Percentiles rank a stretch among this genome's conserved stretches.
Conservation (phyloP, 64 coral and sea anemone genomes). For the Stichodactyla helianthus region DNA sequence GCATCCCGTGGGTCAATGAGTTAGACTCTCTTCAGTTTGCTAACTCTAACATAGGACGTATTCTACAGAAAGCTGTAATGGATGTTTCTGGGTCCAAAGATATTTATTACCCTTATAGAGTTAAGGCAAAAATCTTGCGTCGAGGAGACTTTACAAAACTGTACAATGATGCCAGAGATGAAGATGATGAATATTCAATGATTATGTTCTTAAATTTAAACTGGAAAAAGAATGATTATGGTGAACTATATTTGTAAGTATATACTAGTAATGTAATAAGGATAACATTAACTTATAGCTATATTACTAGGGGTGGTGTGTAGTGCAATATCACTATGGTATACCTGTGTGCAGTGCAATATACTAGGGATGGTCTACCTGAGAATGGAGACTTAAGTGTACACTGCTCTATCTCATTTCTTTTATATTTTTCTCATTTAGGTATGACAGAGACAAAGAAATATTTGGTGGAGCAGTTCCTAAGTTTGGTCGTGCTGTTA, state of each 20-base stretch:
- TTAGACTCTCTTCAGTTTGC: conserved; percentile 71
- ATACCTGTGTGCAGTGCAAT: neutral
- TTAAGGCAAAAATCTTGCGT: conserved; percentile 66
- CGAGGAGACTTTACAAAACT: conserved; percentile 82
- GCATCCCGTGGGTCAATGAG: conserved; percentile 80
- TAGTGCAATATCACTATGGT: neutral
- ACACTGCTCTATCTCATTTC: neutral
- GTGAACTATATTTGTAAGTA: conserved; percentile 94
- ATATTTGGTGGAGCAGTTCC: conserved; percentile 81
- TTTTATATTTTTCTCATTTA: neutral
- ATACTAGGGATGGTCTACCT: neutral
- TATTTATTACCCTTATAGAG: conserved; percentile 80
- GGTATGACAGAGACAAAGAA: conserved; percentile 80
- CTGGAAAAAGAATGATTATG: conserved; percentile 97
- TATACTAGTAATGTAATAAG: neutral
- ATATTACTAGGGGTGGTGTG: neutral
- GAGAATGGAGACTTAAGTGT: no score
- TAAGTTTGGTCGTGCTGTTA: conserved; percentile 62
- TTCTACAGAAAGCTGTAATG: conserved; percentile 75
- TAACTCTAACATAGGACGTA: conserved; percentile 32
- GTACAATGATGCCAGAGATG: conserved; percentile 58
- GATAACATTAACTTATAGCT: no score
- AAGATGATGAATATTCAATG: conserved; percentile 80
- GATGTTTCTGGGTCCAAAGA: conserved; percentile 51
- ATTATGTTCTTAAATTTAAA: conserved; percentile 72